These are phyloP conservation scores for Spongilla lacustris DNA, from an alignment of 37 sponge, comb jelly and placozoan genomes.

Conservation along the genomic window DNA sequence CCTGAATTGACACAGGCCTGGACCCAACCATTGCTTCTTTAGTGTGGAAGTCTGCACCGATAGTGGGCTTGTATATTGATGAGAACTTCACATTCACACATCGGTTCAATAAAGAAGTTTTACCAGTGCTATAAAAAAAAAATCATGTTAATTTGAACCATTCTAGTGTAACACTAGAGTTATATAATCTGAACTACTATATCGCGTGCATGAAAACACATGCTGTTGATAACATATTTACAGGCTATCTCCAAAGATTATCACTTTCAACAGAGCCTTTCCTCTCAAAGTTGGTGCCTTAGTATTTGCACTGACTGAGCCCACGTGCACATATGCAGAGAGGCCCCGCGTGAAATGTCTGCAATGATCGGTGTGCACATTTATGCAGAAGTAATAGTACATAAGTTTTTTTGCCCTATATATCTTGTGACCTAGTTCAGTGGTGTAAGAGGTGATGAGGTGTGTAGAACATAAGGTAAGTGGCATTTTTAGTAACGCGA, in stretches of 20 bases:
- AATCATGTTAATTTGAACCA: too few species aligned
- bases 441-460: too few species aligned
- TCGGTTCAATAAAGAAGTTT: background rate
- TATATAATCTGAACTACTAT: too few species aligned
- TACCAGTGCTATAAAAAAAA: conserved; percentile 1
- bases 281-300: background rate
- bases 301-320: too few species aligned
- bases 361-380: too few species aligned
- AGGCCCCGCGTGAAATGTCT: too few species aligned
- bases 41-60: background rate
- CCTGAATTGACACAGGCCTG: background rate
- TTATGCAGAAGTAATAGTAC: too few species aligned
- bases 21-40: background rate
- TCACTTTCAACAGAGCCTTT: background rate
- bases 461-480: too few species aligned
- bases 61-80: background rate
- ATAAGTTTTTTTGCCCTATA: background rate
- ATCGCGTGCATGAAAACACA: too few species aligned
- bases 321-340: too few species aligned
- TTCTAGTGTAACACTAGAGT: too few species aligned
- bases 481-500: too few species aligned
- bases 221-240: background rate
- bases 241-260: background rate
- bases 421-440: background rate
- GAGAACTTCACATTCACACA: background rate